Evolutionary conservation across 2,113 vertebrate genomes (phyloP).

Genomic region (Struthio camelus): DNA sequence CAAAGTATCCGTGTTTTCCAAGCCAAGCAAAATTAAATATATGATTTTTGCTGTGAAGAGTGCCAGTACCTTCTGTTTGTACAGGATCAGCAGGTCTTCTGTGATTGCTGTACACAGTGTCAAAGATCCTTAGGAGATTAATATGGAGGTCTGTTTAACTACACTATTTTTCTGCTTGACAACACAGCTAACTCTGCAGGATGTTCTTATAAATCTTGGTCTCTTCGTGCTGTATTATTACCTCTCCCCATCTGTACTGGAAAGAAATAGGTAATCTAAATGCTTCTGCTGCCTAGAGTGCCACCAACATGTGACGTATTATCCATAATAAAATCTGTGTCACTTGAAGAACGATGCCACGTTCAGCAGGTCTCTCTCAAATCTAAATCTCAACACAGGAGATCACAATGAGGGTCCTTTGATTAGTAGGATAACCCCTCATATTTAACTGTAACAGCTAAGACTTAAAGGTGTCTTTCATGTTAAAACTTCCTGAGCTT

Average conservation of each 20-base stretch:
- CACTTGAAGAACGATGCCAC: accelerated
- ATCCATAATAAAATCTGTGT: neutral
- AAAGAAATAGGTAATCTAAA: neutral
- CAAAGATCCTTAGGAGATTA: neutral
- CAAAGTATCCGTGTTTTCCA: neutral
- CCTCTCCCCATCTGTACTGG: neutral
- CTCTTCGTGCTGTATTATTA: neutral
- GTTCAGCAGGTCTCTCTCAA: neutral
- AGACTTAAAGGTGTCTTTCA: neutral
- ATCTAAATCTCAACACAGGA: neutral
- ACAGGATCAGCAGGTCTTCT: neutral
- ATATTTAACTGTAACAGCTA: neutral
- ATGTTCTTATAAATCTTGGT: neutral
- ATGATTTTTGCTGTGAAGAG: neutral
- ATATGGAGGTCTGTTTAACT: neutral
- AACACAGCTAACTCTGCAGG: neutral
- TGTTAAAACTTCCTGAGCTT: neutral
- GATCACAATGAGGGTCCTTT: neutral
- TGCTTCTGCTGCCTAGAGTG: neutral
- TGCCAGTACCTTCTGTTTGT: neutral
- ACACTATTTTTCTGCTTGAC: neutral
- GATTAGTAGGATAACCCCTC: neutral
- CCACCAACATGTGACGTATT: neutral
- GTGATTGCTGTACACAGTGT: neutral
- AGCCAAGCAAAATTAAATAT: neutral